These are phyloP conservation scores for Choristoneura rosaceana DNA, from an alignment of 2,888 invertebrate genomes.

Conservation along the genomic window DNA sequence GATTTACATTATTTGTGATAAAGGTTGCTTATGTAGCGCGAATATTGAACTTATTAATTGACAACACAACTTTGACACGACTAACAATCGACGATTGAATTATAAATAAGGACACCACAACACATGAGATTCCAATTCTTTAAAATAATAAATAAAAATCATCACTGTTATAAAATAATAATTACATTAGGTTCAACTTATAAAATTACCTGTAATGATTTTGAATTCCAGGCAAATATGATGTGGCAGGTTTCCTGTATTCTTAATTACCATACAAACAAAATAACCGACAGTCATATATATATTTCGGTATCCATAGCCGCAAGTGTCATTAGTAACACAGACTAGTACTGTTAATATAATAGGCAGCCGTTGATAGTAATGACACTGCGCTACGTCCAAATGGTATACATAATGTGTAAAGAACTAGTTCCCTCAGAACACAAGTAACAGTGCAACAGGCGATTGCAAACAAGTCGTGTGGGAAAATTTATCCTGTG, in stretches of 20 bases:
- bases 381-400: neutral
- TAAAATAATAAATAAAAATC: slow-evolving; percentile 20
- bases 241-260: slow-evolving; percentile 22
- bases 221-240: slow-evolving; percentile 20
- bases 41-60: slow-evolving; percentile 20
- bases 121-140: slow-evolving; percentile 40
- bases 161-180: slow-evolving; percentile 18
- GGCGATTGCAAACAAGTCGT: slow-evolving; percentile 19
- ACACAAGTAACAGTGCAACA: slow-evolving; percentile 23
- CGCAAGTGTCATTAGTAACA: neutral
- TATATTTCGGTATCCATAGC: neutral
- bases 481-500: slow-evolving; percentile 27
- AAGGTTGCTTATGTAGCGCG: slow-evolving; percentile 48
- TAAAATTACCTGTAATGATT: slow-evolving; percentile 34
- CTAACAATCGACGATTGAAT: slow-evolving; percentile 17
- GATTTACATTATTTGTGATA: slow-evolving; percentile 72
- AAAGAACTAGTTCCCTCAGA: slow-evolving; percentile 4
- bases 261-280: slow-evolving; percentile 10
- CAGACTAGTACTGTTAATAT: neutral
- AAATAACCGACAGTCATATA: slow-evolving; percentile 9
- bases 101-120: slow-evolving; percentile 39
- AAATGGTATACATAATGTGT: neutral
- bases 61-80: slow-evolving; percentile 21
- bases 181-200: slow-evolving; percentile 20
- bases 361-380: neutral